Evolutionary conservation across 2,113 vertebrate genomes (phyloP), one percentile per base, ranked within the genome.

Genomic region (Upupa epops): DNA sequence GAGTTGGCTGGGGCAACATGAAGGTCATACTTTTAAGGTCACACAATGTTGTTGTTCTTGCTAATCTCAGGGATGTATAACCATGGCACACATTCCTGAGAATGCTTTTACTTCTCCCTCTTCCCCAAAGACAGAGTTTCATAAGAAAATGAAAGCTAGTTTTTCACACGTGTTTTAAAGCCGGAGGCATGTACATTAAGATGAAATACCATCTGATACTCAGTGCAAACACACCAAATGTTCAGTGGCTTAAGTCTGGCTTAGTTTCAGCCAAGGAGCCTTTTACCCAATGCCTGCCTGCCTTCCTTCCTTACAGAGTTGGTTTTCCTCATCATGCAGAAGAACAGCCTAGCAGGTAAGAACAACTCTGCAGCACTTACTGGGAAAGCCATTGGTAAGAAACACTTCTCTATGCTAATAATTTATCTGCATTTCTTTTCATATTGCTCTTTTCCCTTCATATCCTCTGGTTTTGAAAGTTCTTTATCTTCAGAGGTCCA

Each of bases 11-110:
- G 73, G 37, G 28, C 25, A 71, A 61, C 7, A 0, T 0, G 2
- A 46, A 63, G 31, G 54, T 86, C 8, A 1, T 5, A 18, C 11
- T 40, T 75, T 59, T 22, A 25, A 29, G 37, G 2, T n/a, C 63
- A 46, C 1, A 0, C 1, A 0, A 9, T 3, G 5, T 1, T 66
- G 60, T 42, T 86, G 36, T 32, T 26, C 22, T 81, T 15, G 11
- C 54, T 83, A 31, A 92, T 60, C 65, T 37, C 29, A 13, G 61
- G 65, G 77, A 86, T 8, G 13, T 2, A 22, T 3, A 58, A 18
- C 45, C 65, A 25, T 0, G 9, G 31, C 20, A 11, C 64, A 76
- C 0, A 0, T 20, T 66, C 58, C 34, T 32, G n/a, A 49, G 45
- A 69, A 45, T 49, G 5, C 18, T 25, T 54, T 45, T 15, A 1